Percentiles rank a stretch among this genome's conserved stretches.
phyloP scores from a whole-genome alignment of 37 sponge, comb jelly and placozoan genomes.

The Hormiphora californensis region DNA sequence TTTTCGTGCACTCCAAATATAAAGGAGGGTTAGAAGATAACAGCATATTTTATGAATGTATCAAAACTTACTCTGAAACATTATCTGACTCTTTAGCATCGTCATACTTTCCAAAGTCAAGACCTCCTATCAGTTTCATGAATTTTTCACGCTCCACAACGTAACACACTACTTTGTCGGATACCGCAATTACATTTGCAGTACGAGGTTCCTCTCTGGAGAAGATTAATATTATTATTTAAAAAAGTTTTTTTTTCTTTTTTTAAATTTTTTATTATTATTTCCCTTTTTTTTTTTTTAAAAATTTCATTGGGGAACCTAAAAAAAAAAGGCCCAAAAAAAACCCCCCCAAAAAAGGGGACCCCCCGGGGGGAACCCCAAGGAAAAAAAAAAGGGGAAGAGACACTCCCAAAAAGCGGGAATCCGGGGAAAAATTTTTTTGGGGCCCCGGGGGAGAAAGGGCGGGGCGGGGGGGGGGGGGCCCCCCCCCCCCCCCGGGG shows the following conservation, averaged over 20 bases:
- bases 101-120: slow-evolving; percentile 12
- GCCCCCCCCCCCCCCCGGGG: neutral
- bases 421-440: too few relatives aligned
- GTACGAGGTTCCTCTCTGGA: neutral
- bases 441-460: neutral
- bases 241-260: neutral
- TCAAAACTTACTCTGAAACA: neutral
- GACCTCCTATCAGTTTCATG: slow-evolving; percentile 29
- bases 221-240: neutral
- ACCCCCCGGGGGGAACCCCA: too few relatives aligned
- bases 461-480: neutral
- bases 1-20: too few relatives aligned
- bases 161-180: neutral
- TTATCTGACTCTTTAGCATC: too few relatives aligned
- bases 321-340: too few relatives aligned
- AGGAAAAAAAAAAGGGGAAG: too few relatives aligned
- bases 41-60: neutral
- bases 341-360: too few relatives aligned
- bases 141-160: slow-evolving; percentile 18
- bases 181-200: neutral
- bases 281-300: too few relatives aligned
- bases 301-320: too few relatives aligned
- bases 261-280: neutral
- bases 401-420: too few relatives aligned
- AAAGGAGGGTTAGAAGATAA: neutral